These are phyloP conservation scores for Chaetura pelagica DNA, from an alignment of 2,113 vertebrate species.

Conservation along the genomic window DNA sequence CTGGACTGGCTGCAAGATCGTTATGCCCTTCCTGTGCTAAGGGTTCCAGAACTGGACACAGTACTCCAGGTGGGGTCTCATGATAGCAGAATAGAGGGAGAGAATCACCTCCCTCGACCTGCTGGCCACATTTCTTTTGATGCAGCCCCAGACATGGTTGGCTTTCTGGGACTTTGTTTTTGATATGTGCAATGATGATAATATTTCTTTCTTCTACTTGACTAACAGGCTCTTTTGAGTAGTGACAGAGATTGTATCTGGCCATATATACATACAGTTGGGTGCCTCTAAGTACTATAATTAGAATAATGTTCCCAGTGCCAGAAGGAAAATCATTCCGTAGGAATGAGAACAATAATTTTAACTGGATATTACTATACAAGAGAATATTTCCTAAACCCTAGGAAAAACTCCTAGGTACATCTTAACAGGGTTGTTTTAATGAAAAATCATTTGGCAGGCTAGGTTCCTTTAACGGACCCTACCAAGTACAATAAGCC, in stretches of 20 bases:
- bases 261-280: neutral
- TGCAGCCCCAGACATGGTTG: no score
- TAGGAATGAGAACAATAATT: neutral
- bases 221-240: neutral
- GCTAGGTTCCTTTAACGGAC: slow-evolving; percentile 13
- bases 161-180: neutral
- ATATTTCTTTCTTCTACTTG: neutral
- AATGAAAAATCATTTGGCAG: slow-evolving; percentile 26
- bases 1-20: no score
- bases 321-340: neutral
- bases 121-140: no score
- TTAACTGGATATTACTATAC: neutral
- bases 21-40: no score
- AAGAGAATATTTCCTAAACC: neutral
- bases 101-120: no score
- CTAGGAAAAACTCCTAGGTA: neutral
- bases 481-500: neutral
- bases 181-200: neutral
- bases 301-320: neutral
- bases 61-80: no score
- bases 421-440: neutral
- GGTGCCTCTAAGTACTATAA: neutral
- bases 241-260: neutral
- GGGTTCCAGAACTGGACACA: no score
- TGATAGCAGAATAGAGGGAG: no score